These are phyloP conservation scores for Phyllotis vaccarum DNA, from an alignment of 2,797 vertebrate genomes.

Conservation along the genomic window DNA sequence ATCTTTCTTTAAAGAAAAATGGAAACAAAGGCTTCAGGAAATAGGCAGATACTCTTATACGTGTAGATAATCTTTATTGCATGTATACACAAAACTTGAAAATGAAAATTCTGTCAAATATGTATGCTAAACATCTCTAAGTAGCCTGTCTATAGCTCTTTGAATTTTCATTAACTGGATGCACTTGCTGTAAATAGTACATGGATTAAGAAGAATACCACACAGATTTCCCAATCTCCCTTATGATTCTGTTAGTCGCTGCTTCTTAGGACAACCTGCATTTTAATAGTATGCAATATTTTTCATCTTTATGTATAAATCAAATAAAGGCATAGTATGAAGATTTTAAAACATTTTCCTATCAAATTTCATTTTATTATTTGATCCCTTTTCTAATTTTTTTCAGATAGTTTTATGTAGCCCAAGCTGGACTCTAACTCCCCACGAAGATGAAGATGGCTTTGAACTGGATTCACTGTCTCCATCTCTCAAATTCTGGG, in stretches of 20 bases:
- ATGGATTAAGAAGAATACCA: background rate
- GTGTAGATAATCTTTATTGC: background rate
- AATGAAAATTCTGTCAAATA: background rate
- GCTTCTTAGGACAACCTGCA: background rate
- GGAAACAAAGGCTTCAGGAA: slow-evolving; percentile 69
- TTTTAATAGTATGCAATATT: background rate
- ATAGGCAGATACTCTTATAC: background rate
- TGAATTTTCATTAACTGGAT: background rate
- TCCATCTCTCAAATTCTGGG: too few species aligned
- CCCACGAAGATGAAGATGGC: background rate
- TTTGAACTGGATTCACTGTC: background rate
- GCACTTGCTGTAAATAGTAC: background rate
- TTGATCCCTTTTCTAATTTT: slow-evolving; percentile 60
- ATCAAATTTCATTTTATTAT: slow-evolving; percentile 80
- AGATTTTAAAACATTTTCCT: slow-evolving; percentile 77
- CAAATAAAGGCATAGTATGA: background rate
- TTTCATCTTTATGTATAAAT: background rate
- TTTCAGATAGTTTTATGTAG: background rate
- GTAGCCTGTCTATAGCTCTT: background rate
- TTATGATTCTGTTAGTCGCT: background rate
- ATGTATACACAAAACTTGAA: background rate
- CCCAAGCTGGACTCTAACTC: background rate
- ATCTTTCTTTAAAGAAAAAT: slow-evolving; percentile 64
- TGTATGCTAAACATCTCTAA: background rate
- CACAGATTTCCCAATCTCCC: background rate